phyloP scores from a whole-genome alignment of 35 echinoderm and acorn worm species.

The Lytechinus variegatus region DNA sequence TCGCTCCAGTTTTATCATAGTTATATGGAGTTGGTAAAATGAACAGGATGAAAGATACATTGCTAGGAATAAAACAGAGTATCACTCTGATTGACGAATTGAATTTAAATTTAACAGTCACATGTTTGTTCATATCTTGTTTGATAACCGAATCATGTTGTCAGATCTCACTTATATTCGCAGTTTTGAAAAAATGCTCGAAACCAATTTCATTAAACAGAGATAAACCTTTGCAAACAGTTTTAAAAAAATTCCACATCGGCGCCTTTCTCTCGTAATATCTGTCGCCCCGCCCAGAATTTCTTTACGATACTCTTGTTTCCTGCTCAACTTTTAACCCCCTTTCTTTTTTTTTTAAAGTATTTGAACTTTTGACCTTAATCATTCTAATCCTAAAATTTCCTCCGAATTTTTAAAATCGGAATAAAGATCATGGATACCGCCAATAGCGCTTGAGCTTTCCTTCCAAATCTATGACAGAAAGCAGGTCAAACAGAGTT shows the following conservation, averaged over 20 bases:
- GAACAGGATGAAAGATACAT: too few relatives aligned
- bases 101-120: too few relatives aligned
- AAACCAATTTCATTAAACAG: too few relatives aligned
- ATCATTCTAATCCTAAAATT: neutral
- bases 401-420: neutral
- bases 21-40: too few relatives aligned
- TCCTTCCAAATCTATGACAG: neutral
- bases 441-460: neutral
- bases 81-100: too few relatives aligned
- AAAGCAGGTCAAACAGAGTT: neutral
- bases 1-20: too few relatives aligned
- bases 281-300: neutral
- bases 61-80: too few relatives aligned
- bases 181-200: too few relatives aligned
- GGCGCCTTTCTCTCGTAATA: neutral
- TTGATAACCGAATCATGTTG: too few relatives aligned
- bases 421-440: neutral
- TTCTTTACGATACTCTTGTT: neutral
- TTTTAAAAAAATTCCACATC: neutral
- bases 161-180: too few relatives aligned
- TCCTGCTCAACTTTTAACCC: neutral
- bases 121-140: too few relatives aligned
- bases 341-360: neutral
- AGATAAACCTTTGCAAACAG: too few relatives aligned
- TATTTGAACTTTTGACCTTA: neutral